phyloP scores from a whole-genome alignment of 2,797 vertebrate species.

The Phoxinus dragarum region DNA sequence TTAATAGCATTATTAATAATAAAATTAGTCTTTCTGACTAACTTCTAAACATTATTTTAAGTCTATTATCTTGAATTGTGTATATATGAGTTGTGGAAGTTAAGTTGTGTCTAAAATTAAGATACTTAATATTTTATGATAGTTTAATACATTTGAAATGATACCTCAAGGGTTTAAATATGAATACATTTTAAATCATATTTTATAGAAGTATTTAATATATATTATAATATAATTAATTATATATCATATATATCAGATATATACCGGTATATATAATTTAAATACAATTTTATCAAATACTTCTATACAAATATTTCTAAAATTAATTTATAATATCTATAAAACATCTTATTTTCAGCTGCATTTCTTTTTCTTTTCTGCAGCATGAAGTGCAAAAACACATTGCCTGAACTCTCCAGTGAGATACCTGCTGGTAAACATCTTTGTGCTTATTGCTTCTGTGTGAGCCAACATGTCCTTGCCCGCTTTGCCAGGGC shows the following conservation, averaged over 20 bases:
- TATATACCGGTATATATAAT: not conserved
- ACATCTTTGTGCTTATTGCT: conserved; percentile 26
- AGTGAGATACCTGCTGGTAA: conserved; percentile 8
- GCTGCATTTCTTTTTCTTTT: not conserved
- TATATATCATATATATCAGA: not conserved
- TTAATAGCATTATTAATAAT: not conserved
- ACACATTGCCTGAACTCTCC: not conserved
- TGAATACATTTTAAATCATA: not conserved
- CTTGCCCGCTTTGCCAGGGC: conserved; percentile 62
- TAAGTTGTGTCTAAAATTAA: not conserved
- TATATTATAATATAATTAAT: not conserved
- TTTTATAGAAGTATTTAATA: not conserved
- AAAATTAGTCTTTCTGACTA: not conserved
- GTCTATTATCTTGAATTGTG: not conserved
- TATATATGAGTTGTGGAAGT: not conserved
- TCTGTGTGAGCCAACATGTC: conserved; percentile 46
- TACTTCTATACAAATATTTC: not conserved
- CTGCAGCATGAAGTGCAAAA: not conserved
- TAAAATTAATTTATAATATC: not conserved
- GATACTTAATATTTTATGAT: not conserved
- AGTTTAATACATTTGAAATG: not conserved
- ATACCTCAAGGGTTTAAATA: not conserved
- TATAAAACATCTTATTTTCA: not conserved
- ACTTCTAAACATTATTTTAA: not conserved
- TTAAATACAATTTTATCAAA: not conserved